Evolutionary conservation across 2,113 vertebrate species (phyloP), one percentile per base, ranked within the genome.

Genomic region (Heliornis fulica): DNA sequence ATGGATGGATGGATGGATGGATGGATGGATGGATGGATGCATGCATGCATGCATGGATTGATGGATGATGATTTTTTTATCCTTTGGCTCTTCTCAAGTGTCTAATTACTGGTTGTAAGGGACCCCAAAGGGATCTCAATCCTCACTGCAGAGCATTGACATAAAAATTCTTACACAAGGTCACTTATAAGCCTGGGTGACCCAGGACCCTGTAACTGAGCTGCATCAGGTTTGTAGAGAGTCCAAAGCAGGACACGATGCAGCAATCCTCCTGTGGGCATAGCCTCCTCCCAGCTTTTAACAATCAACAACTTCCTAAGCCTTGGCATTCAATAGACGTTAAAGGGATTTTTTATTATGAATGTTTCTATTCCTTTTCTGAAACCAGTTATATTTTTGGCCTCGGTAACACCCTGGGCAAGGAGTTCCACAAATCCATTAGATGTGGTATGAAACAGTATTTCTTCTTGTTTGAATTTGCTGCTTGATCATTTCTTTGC

Each of bases 361-460:
- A 90, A 45, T 63, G 80, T 78, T 90, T 93, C 83, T 92, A 34
- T 51, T 92, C 43, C 60, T 78, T 86, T 92, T 60, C 83, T 90
- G 83, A 94, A 94, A 87, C 51, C 68, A 83, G 43, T 89, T 94
- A 81, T 36, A 31, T 22, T 89, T 80, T 87, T 95, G 93, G 95
- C 80, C 43, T 74, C 72, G 0, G 0, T 36, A 92, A 40, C 51
- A 90, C 56, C 51, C 83, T 64, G 60, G 93, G 95, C 72, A 93
- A 90, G 64, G 68, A 95, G 80, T 78, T 90, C 89, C 56, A 90
- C 68, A 84, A 90, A 83, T 41, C 22, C 64, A 89, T 92, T 93
- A 95, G 94, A 92, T 87, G 93, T 97, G 89, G 93, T 92, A 92
- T 84, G 65, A 93, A 91, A 75, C n/a, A 83, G 45, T 78, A 78